Conservation (phyloP, 2,888 invertebrate genomes). For the Toxonevra muliebris region DNA sequence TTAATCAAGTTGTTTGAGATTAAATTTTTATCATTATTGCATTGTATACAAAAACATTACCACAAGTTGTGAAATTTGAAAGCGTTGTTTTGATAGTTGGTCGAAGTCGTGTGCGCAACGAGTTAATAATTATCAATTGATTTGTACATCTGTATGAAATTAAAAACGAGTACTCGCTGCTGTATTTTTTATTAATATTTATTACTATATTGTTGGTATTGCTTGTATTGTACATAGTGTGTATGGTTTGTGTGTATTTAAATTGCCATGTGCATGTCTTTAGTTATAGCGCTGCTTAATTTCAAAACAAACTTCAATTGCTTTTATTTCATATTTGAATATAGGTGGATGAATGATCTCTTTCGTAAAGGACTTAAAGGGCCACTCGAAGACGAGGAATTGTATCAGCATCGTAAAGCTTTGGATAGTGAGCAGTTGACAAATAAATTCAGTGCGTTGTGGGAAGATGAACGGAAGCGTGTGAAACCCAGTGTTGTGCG, state of each 20-base stretch:
- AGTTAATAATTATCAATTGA: no score
- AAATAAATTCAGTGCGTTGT: constrained; percentile 62
- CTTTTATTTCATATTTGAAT: background rate
- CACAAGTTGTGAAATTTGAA: no score
- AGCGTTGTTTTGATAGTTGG: no score
- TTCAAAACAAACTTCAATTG: background rate
- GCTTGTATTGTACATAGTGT: background rate
- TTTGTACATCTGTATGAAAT: no score
- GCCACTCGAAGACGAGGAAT: constrained; percentile 68
- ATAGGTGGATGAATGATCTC: constrained; percentile 66
- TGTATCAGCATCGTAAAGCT: constrained; percentile 68
- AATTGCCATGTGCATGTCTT: background rate
- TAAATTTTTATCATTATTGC: no score
- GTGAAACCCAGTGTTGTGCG: constrained; percentile 65
- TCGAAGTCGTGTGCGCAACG: no score
- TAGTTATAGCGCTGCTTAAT: background rate
- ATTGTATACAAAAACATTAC: no score
- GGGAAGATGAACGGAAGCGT: constrained; percentile 62
- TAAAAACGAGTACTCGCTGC: no score
- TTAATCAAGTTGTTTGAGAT: no score
- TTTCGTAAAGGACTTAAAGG: constrained; percentile 67
- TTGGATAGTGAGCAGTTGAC: constrained; percentile 68
- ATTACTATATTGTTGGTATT: background rate
- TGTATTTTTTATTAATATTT: background rate
- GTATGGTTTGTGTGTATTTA: background rate